phyloP scores from a whole-genome alignment of 2,888 invertebrate species.

The Zelleria hepariella region DNA sequence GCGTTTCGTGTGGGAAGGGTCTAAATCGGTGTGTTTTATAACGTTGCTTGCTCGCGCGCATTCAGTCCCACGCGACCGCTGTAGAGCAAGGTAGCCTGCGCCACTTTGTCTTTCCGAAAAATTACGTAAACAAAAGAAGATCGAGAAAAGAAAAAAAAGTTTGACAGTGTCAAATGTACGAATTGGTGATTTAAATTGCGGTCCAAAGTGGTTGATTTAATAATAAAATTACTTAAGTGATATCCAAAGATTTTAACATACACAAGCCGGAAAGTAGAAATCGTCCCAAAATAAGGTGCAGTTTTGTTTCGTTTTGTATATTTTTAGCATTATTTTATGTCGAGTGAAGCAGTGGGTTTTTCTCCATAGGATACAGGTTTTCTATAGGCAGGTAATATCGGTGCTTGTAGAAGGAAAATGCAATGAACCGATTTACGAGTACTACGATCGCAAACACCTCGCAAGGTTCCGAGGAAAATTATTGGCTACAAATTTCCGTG shows the following conservation, averaged over 20 bases:
- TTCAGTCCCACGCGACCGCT: neutral
- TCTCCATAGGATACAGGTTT: neutral
- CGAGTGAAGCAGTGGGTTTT: neutral
- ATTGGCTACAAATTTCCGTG: too few relatives aligned
- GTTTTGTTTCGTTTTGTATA: neutral
- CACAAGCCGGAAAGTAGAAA: neutral
- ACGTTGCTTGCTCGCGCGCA: neutral
- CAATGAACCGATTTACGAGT: too few relatives aligned
- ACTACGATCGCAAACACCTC: too few relatives aligned
- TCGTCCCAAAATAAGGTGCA: neutral
- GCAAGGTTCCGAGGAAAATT: too few relatives aligned
- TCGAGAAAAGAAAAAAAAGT: neutral
- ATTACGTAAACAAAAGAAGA: neutral
- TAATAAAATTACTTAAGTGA: too few relatives aligned
- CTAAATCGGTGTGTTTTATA: neutral
- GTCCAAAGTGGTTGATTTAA: too few relatives aligned
- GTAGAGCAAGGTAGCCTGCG: neutral
- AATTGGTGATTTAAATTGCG: too few relatives aligned
- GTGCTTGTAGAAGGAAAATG: too few relatives aligned
- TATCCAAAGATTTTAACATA: too few relatives aligned
- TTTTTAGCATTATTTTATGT: neutral
- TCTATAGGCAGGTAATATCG: neutral
- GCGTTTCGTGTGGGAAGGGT: too few relatives aligned
- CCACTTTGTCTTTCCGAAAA: neutral
- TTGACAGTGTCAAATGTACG: neutral